Evolutionary conservation across 1,140 invertebrate genomes (phyloP).

Genomic region (Rhopalosiphum padi): DNA sequence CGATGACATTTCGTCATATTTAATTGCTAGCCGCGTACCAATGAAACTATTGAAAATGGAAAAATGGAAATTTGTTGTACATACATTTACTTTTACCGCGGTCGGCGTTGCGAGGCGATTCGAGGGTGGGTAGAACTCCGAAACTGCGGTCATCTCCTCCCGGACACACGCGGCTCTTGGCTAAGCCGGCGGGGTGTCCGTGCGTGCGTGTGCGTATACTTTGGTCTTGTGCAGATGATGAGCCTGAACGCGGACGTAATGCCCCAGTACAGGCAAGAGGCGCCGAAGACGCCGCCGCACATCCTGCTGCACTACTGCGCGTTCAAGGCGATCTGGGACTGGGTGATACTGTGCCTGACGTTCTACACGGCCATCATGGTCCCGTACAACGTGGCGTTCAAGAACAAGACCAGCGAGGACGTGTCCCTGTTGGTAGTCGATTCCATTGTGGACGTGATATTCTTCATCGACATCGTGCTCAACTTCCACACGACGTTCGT

Average conservation of each 20-base stretch:
- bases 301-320: slow-evolving; percentile 98
- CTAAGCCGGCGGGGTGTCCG: neutral
- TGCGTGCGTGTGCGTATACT: slow-evolving; percentile 37
- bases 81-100: neutral
- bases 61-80: too few species aligned
- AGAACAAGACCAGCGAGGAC: slow-evolving; percentile 99
- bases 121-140: neutral
- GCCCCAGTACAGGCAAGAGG: slow-evolving; percentile 99
- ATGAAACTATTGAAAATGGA: neutral
- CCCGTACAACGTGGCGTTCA: slow-evolving; percentile 99
- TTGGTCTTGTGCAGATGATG: slow-evolving; percentile 79
- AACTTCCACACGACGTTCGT: slow-evolving; percentile 99
- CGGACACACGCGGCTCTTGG: neutral
- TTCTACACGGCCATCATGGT: slow-evolving; percentile 99
- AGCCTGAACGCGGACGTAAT: slow-evolving; percentile 95
- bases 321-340: slow-evolving; percentile 99
- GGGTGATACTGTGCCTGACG: slow-evolving; percentile 98
- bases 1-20: neutral
- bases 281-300: slow-evolving; percentile 98
- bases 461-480: slow-evolving; percentile 99
- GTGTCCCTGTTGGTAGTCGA: slow-evolving; percentile 95
- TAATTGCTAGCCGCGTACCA: too few species aligned
- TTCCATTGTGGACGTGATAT: slow-evolving; percentile 99
- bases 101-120: neutral
- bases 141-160: neutral